These are phyloP conservation scores for Microchrysa polita DNA, from an alignment of 2,888 invertebrate species.

Conservation along the genomic window DNA sequence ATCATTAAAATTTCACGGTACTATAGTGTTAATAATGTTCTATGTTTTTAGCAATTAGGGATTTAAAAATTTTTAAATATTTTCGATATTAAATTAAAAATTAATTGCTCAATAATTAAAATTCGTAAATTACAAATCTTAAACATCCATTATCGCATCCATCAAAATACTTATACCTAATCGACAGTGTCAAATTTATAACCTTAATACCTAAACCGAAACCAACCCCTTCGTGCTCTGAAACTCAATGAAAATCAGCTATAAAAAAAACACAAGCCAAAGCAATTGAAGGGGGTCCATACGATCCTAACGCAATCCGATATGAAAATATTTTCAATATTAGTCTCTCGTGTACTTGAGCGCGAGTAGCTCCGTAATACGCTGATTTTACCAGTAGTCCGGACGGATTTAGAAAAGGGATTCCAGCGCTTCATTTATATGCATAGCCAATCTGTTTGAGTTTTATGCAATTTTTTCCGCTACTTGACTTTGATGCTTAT, in stretches of 20 bases:
- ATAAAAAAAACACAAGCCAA: neutral
- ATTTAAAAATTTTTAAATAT: too few relatives aligned
- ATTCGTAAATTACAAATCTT: neutral
- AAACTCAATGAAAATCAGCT: too few relatives aligned
- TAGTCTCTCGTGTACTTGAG: neutral
- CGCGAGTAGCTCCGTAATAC: too few relatives aligned
- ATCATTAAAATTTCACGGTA: too few relatives aligned
- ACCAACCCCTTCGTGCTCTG: neutral
- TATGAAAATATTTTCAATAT: conserved; percentile 45
- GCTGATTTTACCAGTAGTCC: neutral
- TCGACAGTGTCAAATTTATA: neutral
- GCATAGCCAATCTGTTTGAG: conserved; percentile 65
- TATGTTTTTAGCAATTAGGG: too few relatives aligned
- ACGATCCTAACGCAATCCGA: conserved; percentile 25
- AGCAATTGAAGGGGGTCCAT: neutral
- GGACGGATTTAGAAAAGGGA: conserved; percentile 51
- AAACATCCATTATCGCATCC: neutral
- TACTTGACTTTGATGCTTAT: conserved; percentile 60
- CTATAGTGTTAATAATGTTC: too few relatives aligned
- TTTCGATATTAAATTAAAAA: neutral
- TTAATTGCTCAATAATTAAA: neutral
- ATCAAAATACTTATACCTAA: conserved; percentile 8
- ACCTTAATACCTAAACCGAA: neutral
- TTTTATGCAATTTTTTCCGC: conserved; percentile 63
- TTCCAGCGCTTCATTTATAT: conserved; percentile 65